Evolutionary conservation across 1,140 invertebrate genomes (phyloP), one percentile per base, ranked within the genome.

Genomic region (Rhagoletis zephyria): DNA sequence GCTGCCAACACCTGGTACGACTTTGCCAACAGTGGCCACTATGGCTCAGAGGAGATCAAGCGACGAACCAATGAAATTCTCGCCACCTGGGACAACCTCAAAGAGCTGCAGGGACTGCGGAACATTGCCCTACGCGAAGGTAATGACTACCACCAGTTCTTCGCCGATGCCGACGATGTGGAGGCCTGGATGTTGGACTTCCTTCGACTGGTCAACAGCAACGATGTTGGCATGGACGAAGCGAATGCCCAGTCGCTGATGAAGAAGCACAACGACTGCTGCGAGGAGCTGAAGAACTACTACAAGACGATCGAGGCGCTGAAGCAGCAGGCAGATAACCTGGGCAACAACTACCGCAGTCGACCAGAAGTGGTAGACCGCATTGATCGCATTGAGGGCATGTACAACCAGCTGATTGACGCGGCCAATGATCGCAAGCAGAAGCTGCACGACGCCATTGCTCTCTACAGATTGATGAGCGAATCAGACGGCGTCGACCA

Each of bases 151-250:
- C 99, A 99, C 94, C 98, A 99, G 93, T 96, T 99, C 93, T 99
- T 99, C 93, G 97, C 98, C 48, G 98, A 99, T 94, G 98, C 98
- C 45, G 99, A 99, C 93, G 99, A 99, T 93, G 97, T 99, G 74
- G 99, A 99, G 91, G 97, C 98, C 89, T 99, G 98, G 98, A 99
- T 99, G 97, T 93, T 99, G 89, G 99, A 99, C 93, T 98, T 97
- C 7, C 94, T 99, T 60, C 95, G 98, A 89, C 94, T 99, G 88
- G 98, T 99, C 0, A 99, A 98, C 1, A 99, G 97, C 87, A 98
- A 99, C 93, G 99, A 99, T 94, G 98, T 99, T 19, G 99, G 99
- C 6, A 95, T 98, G 77, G 99, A 99, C 92, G 99, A 99, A 93
- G 97, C 98, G 5, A 99, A 99, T 92, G 98, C 99, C 0, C 98